Conservation (phyloP, 2,797 vertebrate genomes). For the Gallirallus australis region DNA sequence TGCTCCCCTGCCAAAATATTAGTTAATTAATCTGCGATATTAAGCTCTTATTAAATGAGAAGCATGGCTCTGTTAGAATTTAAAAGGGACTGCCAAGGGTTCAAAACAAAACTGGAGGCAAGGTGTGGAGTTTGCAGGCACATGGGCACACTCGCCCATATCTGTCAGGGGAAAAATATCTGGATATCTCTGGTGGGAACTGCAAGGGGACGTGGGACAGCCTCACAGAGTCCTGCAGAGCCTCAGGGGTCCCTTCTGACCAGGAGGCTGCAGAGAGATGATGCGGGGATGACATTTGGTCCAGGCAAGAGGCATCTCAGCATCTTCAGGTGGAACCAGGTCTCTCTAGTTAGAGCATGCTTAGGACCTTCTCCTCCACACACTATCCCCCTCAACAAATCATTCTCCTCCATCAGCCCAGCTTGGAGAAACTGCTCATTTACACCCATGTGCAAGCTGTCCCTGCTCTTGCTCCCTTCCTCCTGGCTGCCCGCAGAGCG, state of each 20-base stretch:
- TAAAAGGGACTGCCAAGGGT: not conserved
- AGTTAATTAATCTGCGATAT: not conserved
- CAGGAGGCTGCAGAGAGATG: not conserved
- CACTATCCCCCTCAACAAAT: rapidly evolving
- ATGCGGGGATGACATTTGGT: rapidly evolving
- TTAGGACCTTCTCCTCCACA: not conserved
- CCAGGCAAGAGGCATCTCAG: not conserved
- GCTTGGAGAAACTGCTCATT: not conserved
- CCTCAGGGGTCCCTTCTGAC: not conserved
- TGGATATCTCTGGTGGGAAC: not conserved
- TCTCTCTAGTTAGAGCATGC: not conserved
- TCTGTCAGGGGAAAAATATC: not conserved
- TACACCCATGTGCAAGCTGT: not conserved
- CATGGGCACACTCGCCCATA: rapidly evolving
- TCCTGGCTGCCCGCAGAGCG: not conserved
- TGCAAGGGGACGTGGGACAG: not conserved
- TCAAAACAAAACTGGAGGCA: not conserved
- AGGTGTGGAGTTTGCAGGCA: not conserved
- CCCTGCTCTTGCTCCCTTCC: not conserved
- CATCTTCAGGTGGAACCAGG: not conserved
- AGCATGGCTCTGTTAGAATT: not conserved
- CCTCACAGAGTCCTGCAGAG: not conserved
- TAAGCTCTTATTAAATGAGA: not conserved
- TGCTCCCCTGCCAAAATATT: not conserved
- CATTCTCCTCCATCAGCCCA: not conserved